Conservation (phyloP, 1,140 invertebrate genomes). For the Psilanteris sp. region DNA sequence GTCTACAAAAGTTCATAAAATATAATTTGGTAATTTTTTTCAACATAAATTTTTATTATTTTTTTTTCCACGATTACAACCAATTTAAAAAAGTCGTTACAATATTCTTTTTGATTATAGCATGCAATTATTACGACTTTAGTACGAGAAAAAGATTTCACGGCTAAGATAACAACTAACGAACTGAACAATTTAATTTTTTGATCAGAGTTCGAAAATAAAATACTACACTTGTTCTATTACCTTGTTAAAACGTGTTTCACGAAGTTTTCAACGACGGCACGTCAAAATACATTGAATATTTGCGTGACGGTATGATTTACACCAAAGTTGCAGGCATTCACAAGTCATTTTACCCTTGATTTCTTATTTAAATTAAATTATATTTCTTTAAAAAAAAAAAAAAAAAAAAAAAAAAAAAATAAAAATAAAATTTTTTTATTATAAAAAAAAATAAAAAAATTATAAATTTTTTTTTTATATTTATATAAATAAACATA, state of each 20-base stretch:
- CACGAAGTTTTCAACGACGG: constrained; percentile 17
- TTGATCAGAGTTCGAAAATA: constrained; percentile 4
- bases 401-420: too few species aligned
- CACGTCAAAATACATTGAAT: constrained; percentile 50
- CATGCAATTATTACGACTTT: too few species aligned
- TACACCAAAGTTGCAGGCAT: constrained; percentile 13
- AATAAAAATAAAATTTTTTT: too few species aligned
- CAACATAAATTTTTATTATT: constrained; percentile 15
- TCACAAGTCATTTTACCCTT: constrained; percentile 20
- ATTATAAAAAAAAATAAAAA: too few species aligned
- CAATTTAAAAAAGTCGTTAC: constrained; percentile 36
- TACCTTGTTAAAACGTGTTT: constrained; percentile 26
- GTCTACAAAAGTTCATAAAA: constrained; percentile 30
- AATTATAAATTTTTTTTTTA: too few species aligned
- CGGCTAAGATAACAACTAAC: constrained; percentile 23
- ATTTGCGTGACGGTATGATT: constrained; percentile 60
- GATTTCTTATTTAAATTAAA: too few species aligned
- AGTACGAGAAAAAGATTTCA: constrained; percentile 15
- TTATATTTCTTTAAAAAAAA: too few species aligned
- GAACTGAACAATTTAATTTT: constrained; percentile 14
- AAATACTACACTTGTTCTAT: constrained; percentile 32
- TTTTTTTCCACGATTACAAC: constrained; percentile 26
- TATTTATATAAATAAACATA: too few species aligned
- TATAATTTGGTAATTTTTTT: constrained; percentile 34
- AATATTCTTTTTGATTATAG: constrained; percentile 25